Base-by-base conservation (phyloP, 2,888 invertebrate genomes). In the Ophioninae sp. region DNA sequence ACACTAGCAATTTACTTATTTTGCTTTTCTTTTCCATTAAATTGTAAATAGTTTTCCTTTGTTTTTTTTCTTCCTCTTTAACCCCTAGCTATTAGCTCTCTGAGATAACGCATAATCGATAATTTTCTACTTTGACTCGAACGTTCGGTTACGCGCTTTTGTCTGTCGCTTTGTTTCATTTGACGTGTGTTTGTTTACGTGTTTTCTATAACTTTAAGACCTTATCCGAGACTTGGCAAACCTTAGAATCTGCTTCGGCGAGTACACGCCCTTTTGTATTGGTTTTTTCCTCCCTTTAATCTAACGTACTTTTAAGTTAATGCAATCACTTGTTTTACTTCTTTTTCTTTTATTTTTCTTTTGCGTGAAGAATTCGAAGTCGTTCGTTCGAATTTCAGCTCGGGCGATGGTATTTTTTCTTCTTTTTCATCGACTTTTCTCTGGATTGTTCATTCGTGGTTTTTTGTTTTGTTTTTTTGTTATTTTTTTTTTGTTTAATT, bases 1-100 rank as follows among this genome's bases (percentile, higher is more conserved):
- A 87, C 85, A 90, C 90, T 90, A 91, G 90, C 86, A 86, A 87
- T 89, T 89, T 89, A 89, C 85, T 89, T 90, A 89, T 88, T 87
- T 41, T 20, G 85, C 85, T 88, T 85, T 82, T 69, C 37, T 37
- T 70, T 84, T 81, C 65, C 20, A 82, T 87, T 88, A 87, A 88
- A 89, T 86, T 87, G 85, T 88, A 86, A 87, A 85, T 88, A 87
- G 56, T 44, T 41, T 57, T 13, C 44, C 5, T 62, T 62, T 20
- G 62, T 23, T 62, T 21, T 23, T 79, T 17, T 44, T 72, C 17
- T 50, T 61, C 17, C 30, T 30, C 62, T 72, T 73, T 72, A 39
- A 50, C 13, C 56, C 50, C 57, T 67, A 57, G 65, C 85, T 84
- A 84, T 82, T 74, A 79, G 69, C 79, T 82, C 82, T 80, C 65